Evolutionary conservation across 2,888 invertebrate genomes (phyloP), one percentile per base, ranked within the genome.

Genomic region (Netelia fuscicornis): DNA sequence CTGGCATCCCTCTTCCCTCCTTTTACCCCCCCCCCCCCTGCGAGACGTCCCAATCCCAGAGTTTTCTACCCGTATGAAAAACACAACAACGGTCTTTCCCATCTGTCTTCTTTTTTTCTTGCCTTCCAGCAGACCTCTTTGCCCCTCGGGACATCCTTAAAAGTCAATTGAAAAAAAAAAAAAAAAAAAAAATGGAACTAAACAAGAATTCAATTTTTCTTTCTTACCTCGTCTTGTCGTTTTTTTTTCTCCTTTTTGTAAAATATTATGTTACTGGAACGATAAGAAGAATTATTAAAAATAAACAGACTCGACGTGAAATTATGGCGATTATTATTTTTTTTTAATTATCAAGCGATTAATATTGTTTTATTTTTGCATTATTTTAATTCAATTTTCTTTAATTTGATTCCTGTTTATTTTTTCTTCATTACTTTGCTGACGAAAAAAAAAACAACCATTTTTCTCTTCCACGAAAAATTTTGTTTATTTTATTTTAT

Each of bases 191-290:
- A 30, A 3, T 30, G 48, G 25, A 30, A 30, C 10, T 13, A 80
- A 64, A 30, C n/a, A 25, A 79, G 17, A 42, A 72, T 23, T 62
- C 30, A 17, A 62, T 74, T 74, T 74, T 74, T 74, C 74, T 74
- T 60, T 65, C 11, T 58, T 72, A 30, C 9, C 56, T 71, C 30
- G 10, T 54, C 54, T 20, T 25, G 44, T 71, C 30, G 10, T 54
- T 42, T 20, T 25, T 44, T 44, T 67, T 17, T 77, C 13, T 25
- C 23, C 44, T 52, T 20, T 8, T 8, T 2, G 10, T n/a, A 58
- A 52, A 2, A 52, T 8, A 13, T 23, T 30, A 48, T 13, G 0
- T 48, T 13, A 48, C 2, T 6, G 2, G 48, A 1, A 48, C 11
- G 2, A 3, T 13, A 48, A 48, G 2, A 48, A 48, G 3, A 10